Conservation (phyloP, 2,888 invertebrate species). For the Halocaridina rubra region DNA sequence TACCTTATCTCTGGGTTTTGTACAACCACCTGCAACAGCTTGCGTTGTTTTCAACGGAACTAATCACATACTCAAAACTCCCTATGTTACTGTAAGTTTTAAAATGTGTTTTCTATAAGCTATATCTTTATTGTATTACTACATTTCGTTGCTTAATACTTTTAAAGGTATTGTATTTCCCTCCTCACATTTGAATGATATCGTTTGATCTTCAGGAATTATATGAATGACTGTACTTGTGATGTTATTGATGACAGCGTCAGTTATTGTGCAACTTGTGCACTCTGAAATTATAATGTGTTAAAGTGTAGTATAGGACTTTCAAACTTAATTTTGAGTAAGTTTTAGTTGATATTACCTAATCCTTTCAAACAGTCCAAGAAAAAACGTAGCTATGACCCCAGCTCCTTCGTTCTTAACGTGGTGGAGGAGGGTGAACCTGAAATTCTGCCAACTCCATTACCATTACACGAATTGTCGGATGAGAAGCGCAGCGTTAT, state of each 20-base stretch:
- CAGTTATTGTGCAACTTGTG: too few relatives aligned
- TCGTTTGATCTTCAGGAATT: too few relatives aligned
- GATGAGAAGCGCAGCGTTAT: too few relatives aligned
- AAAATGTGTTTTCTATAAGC: background rate
- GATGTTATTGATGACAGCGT: too few relatives aligned
- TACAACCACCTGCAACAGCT: conserved; percentile 68
- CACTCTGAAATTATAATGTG: too few relatives aligned
- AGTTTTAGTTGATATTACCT: background rate
- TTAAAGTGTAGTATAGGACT: too few relatives aligned
- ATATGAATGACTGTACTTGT: too few relatives aligned
- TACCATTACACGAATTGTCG: too few relatives aligned
- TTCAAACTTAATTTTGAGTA: background rate
- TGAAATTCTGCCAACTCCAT: background rate
- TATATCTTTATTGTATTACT: background rate
- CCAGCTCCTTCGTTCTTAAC: background rate
- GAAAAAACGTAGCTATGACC: background rate
- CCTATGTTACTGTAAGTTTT: conserved; percentile 30
- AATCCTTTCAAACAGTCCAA: background rate
- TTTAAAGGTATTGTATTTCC: background rate
- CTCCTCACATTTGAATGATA: too few relatives aligned
- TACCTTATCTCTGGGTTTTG: conserved; percentile 94
- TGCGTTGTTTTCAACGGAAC: conserved; percentile 76
- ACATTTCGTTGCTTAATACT: background rate
- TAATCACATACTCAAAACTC: conserved; percentile 69
- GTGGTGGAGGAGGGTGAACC: background rate